Conservation (phyloP, 2,113 vertebrate species). For the Notothenia rossii region DNA sequence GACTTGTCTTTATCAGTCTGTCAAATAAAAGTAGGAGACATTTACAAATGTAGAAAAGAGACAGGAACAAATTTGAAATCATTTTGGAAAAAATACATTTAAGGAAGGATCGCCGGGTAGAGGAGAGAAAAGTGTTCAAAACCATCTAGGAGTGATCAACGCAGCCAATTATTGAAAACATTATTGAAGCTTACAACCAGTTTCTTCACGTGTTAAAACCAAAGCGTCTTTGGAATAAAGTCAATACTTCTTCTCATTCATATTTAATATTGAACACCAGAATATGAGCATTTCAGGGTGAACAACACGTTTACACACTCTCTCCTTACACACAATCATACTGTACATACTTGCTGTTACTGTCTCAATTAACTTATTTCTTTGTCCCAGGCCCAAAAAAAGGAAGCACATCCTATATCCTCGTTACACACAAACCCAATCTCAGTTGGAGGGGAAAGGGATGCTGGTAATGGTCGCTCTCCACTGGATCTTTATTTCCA, state of each 20-base stretch:
- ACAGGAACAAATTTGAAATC: background rate
- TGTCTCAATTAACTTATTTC: slow-evolving; percentile 27
- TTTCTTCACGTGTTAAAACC: background rate
- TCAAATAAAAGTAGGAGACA: no score
- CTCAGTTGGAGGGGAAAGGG: no score
- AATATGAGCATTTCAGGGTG: background rate
- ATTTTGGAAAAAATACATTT: no score
- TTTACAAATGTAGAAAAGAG: background rate
- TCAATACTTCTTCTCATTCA: background rate
- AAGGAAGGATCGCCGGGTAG: background rate
- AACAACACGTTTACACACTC: background rate
- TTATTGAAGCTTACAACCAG: background rate
- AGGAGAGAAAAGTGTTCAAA: background rate
- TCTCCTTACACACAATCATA: no score
- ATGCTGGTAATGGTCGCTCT: no score
- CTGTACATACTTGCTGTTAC: background rate
- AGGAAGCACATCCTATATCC: slow-evolving; percentile 74
- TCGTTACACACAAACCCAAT: slow-evolving; percentile 3
- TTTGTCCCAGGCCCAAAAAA: slow-evolving; percentile 48
- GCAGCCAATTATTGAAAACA: background rate
- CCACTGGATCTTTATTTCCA: no score
- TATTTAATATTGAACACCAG: background rate
- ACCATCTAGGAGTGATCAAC: background rate
- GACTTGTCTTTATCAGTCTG: no score
- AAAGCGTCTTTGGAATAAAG: background rate